A percentile compares a stretch with the other conserved stretches of the same genome.
Conservation (phyloP, 2,113 vertebrate species). For the Salvelinus alpinus region DNA sequence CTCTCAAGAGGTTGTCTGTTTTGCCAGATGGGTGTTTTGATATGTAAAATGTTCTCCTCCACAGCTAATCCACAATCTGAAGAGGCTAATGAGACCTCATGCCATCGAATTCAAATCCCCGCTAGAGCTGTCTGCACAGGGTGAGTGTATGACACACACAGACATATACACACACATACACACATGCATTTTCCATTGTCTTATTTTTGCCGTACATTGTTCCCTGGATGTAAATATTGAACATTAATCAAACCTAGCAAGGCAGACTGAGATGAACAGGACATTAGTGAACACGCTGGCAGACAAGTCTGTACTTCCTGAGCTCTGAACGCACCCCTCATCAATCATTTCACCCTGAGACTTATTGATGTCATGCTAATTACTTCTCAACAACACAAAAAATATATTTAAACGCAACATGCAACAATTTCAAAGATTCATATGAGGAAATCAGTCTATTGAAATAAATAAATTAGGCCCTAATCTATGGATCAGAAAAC, state of each 20-base stretch:
- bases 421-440: too few species aligned
- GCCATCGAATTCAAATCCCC: constrained; percentile 92
- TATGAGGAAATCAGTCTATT: too few species aligned
- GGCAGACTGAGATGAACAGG: background rate
- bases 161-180: too few species aligned
- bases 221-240: constrained; percentile 31
- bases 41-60: constrained; percentile 23
- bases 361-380: constrained; percentile 36
- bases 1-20: too few species aligned
- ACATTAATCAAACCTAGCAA: constrained; percentile 46
- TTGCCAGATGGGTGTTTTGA: constrained; percentile 22
- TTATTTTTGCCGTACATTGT: background rate
- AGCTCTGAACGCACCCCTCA: constrained; percentile 14
- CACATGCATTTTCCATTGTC: too few species aligned
- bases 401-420: constrained; percentile 3
- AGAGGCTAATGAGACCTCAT: constrained; percentile 92
- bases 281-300: constrained; percentile 10
- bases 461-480: too few species aligned
- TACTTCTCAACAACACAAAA: constrained; percentile 58
- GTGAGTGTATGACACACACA: constrained; percentile 66
- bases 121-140: constrained; percentile 94
- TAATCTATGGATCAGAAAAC: too few species aligned
- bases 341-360: constrained; percentile 25
- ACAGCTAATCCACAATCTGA: constrained; percentile 94
- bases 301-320: constrained; percentile 19